These are phyloP conservation scores for Drosophila yakuba DNA, from an alignment of 1,140 invertebrate species.

Conservation along the genomic window DNA sequence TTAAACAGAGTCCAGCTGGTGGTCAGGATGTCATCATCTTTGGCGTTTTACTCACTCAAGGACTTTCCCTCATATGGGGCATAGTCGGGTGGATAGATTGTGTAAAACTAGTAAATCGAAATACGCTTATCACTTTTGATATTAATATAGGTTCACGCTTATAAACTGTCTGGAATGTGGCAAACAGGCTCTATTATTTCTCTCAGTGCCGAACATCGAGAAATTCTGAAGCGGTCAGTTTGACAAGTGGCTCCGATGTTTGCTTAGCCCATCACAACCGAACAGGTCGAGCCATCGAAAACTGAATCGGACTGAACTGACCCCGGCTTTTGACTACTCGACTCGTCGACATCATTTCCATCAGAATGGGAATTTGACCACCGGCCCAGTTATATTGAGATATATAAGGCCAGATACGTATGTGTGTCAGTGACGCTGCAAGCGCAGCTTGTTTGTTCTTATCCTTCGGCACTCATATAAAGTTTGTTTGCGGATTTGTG, in stretches of 20 bases:
- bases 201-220: constrained; percentile 1
- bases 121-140: not conserved
- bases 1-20: constrained; percentile 30
- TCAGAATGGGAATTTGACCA: constrained; percentile 17
- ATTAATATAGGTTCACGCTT: not conserved
- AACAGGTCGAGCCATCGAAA: constrained; percentile 37
- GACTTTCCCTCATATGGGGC: constrained; percentile 1
- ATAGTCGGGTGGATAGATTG: no score
- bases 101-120: no score
- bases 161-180: not conserved
- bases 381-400: constrained; percentile 4
- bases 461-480: constrained; percentile 82
- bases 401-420: constrained; percentile 38
- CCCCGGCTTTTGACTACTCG: constrained; percentile 28
- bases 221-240: constrained; percentile 41
- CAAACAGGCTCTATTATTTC: not conserved
- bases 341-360: constrained; percentile 20
- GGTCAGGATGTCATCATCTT: constrained; percentile 31
- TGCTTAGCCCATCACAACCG: constrained; percentile 24
- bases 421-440: constrained; percentile 77
- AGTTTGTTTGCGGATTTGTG: constrained; percentile 83
- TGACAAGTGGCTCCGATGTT: constrained; percentile 74
- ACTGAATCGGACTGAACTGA: constrained; percentile 2
- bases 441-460: constrained; percentile 74
- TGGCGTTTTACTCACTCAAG: constrained; percentile 45